phyloP scores from a whole-genome alignment of 2,113 vertebrate genomes.

The Lophura nycthemera region DNA sequence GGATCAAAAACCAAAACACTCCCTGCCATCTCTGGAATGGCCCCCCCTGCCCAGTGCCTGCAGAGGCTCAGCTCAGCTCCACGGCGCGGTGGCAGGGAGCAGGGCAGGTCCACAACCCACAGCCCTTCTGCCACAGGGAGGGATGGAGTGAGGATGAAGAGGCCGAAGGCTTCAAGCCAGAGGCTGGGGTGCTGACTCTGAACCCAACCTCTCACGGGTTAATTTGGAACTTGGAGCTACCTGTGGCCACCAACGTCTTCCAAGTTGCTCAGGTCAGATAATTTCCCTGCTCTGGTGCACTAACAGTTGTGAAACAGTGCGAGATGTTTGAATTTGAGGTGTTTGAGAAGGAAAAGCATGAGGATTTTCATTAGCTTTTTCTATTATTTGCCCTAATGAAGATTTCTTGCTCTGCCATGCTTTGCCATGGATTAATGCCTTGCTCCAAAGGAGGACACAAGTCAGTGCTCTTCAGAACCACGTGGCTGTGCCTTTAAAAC shows the following conservation, averaged over 20 bases:
- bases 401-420: background rate
- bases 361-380: background rate
- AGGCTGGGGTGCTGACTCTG: background rate
- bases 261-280: background rate
- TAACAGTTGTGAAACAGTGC: background rate
- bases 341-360: background rate
- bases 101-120: background rate
- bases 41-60: background rate
- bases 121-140: background rate
- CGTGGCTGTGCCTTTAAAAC: constrained; percentile 36
- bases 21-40: constrained; percentile 50
- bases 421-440: background rate
- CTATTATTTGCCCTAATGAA: background rate
- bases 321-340: background rate
- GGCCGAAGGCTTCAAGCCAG: background rate
- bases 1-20: constrained; percentile 59
- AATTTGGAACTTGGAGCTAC: background rate
- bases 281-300: background rate
- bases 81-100: constrained; percentile 2
- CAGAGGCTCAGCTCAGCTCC: constrained; percentile 58
- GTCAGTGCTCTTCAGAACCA: background rate
- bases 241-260: background rate
- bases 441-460: background rate
- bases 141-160: background rate
- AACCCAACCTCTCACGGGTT: background rate